These are phyloP conservation scores for Trichonephila clavata DNA, from an alignment of 1,140 invertebrate genomes.

Conservation along the genomic window DNA sequence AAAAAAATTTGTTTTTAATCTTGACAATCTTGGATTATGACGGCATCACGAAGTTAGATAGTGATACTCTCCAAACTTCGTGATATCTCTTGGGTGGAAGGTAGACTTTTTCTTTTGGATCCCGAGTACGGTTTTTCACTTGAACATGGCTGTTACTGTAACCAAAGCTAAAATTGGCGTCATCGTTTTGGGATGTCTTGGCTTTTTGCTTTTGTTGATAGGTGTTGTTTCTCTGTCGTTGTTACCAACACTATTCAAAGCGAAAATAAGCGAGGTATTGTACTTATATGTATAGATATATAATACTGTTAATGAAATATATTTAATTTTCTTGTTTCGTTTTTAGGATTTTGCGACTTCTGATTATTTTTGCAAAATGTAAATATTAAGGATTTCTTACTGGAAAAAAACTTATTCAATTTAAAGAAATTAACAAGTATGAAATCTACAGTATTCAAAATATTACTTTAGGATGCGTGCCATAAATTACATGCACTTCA, in stretches of 20 bases:
- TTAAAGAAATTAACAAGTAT: too few species aligned
- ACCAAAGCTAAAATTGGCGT: slow-evolving; percentile 62
- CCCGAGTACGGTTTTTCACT: not conserved
- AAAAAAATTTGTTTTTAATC: slow-evolving; percentile 52
- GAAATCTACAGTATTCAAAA: too few species aligned
- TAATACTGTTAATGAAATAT: not conserved
- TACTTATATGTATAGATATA: too few species aligned
- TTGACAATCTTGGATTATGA: slow-evolving; percentile 46
- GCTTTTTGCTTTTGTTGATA: slow-evolving; percentile 49
- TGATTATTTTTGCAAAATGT: not conserved
- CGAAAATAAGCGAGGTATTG: slow-evolving; percentile 57
- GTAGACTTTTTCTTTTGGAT: not conserved
- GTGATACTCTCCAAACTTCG: not conserved
- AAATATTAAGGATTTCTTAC: too few species aligned
- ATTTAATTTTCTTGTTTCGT: not conserved
- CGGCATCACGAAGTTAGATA: slow-evolving; percentile 32
- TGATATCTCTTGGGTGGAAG: slow-evolving; percentile 22
- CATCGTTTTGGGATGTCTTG: slow-evolving; percentile 25
- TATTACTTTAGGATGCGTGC: too few species aligned
- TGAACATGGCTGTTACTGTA: slow-evolving; percentile 54
- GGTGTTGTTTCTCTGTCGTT: slow-evolving; percentile 56
- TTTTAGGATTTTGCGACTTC: not conserved
- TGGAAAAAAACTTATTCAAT: too few species aligned
- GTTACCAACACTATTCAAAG: slow-evolving; percentile 53
- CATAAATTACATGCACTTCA: too few species aligned